A percentile compares a stretch with the other conserved stretches of the same genome.
phyloP scores from a whole-genome alignment of 2,888 invertebrate species.

The Hoplodrina blanda region DNA sequence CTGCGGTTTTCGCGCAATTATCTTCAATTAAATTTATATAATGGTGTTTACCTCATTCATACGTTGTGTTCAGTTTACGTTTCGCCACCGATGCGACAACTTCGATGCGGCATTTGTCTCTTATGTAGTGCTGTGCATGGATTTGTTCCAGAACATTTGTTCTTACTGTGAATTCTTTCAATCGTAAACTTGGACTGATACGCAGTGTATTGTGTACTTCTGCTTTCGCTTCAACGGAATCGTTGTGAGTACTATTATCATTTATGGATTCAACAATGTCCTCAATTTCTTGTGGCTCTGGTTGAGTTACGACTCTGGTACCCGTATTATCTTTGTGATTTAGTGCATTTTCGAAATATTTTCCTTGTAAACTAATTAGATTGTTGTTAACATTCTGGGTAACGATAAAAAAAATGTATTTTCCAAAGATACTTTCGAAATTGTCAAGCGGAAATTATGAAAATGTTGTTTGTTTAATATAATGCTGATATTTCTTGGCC shows the following conservation, averaged over 20 bases:
- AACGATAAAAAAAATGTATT: slow-evolving; percentile 37
- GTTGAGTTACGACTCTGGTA: slow-evolving; percentile 55
- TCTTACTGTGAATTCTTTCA: slow-evolving; percentile 44
- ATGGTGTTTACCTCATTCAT: slow-evolving; percentile 79
- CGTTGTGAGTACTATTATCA: slow-evolving; percentile 53
- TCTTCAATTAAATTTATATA: slow-evolving; percentile 84
- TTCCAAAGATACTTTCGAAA: slow-evolving; percentile 29
- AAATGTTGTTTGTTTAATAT: slow-evolving; percentile 6
- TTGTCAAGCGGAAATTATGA: slow-evolving; percentile 6
- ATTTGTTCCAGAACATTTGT: slow-evolving; percentile 54
- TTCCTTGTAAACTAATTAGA: slow-evolving; percentile 55
- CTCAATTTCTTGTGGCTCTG: slow-evolving; percentile 53
- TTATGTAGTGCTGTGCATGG: slow-evolving; percentile 34
- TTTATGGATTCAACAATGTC: slow-evolving; percentile 59
- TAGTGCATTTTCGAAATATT: slow-evolving; percentile 61
- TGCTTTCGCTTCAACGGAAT: slow-evolving; percentile 30
- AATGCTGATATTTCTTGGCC: neutral
- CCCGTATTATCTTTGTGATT: slow-evolving; percentile 65
- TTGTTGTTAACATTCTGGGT: slow-evolving; percentile 37
- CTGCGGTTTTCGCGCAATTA: slow-evolving; percentile 83
- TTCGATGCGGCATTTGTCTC: slow-evolving; percentile 37
- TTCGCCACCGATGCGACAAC: slow-evolving; percentile 64
- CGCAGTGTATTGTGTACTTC: slow-evolving; percentile 21
- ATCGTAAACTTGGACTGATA: slow-evolving; percentile 45
- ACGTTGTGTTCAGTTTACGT: slow-evolving; percentile 77